Evolutionary conservation across 2,888 invertebrate species (phyloP), one percentile per base, ranked within the genome.

Genomic region (Drosophila acutilabella): DNA sequence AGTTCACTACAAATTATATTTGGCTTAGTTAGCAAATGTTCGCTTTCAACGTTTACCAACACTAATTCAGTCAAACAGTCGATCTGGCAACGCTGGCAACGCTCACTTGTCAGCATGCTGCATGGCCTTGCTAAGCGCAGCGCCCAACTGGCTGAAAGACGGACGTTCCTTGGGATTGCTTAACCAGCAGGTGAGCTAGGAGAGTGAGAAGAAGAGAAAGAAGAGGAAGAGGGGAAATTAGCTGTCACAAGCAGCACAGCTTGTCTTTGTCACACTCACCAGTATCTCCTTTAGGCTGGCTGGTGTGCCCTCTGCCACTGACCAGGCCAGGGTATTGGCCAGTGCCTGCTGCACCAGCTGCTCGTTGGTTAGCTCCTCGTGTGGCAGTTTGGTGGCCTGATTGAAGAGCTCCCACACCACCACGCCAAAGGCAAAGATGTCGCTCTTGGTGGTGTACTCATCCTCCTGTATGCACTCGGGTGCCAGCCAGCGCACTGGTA

Each of bases 401-500:
- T 95, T 94, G 91, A 96, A 96, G 74, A 98, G 95, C 93, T 98
- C 98, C 97, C 97, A 98, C 20, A 97, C 94, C 13, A 98, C 94
- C 18, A 96, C 97, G 0, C 96, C 98, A 90, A 96, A 98, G 79
- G 98, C 96, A 93, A 97, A 98, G 0, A 98, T 96, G 92, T 98
- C 98, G 87, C 97, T 97, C 91, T 98, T 98, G 45, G 96, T 96
- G 13, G 98, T 97, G 91, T 95, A 98, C 72, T 98, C 98, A 64
- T 97, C 97, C 85, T 98, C 98, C 77, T 96, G 93, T 1, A 97
- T 96, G 1, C 97, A 97, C 91, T 99, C 98, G 16, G 95, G 94
- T 0, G 98, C 96, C 91, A 98, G 91, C 98, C 98, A 98, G 80
- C 98, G 95, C 11, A 98, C 93, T 0, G 98, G 98, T 50, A 98